Evolutionary conservation across 2,888 invertebrate species (phyloP).

Genomic region (Malthinus flaveolus): DNA sequence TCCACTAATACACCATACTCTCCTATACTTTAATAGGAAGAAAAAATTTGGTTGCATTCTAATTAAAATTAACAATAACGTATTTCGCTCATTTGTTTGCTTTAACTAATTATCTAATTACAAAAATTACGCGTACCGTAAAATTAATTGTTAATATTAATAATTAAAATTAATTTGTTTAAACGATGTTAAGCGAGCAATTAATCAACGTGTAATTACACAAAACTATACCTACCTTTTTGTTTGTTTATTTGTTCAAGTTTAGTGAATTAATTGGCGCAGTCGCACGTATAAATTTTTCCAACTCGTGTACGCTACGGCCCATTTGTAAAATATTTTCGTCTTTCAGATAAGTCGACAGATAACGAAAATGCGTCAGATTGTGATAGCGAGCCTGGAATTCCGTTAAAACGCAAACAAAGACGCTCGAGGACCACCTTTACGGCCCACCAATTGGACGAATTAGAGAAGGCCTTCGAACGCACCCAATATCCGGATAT

Average conservation of each 20-base stretch:
- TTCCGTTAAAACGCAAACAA: constrained; percentile 87
- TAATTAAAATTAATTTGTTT: too few species aligned
- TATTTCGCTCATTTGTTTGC: neutral
- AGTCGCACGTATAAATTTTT: too few species aligned
- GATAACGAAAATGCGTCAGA: constrained; percentile 63
- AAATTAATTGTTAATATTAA: too few species aligned
- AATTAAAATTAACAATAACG: constrained; percentile 6
- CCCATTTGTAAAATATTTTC: neutral
- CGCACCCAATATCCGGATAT: constrained; percentile 95
- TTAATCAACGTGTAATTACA: too few species aligned
- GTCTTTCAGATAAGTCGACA: constrained; percentile 49
- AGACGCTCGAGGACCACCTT: constrained; percentile 92
- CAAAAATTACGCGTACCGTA: too few species aligned
- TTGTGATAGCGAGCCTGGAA: constrained; percentile 89
- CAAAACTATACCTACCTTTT: too few species aligned
- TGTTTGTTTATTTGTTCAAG: too few species aligned
- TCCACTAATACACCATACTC: neutral
- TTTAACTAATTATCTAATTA: too few species aligned
- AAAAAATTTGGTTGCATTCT: neutral
- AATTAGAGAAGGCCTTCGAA: constrained; percentile 88
- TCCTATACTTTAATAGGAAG: neutral
- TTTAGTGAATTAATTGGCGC: too few species aligned
- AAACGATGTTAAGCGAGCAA: too few species aligned
- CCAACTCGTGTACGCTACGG: too few species aligned
- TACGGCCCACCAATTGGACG: constrained; percentile 89